Base-by-base conservation (phyloP, 2,888 invertebrate genomes). In the Oeneis ivallda region DNA sequence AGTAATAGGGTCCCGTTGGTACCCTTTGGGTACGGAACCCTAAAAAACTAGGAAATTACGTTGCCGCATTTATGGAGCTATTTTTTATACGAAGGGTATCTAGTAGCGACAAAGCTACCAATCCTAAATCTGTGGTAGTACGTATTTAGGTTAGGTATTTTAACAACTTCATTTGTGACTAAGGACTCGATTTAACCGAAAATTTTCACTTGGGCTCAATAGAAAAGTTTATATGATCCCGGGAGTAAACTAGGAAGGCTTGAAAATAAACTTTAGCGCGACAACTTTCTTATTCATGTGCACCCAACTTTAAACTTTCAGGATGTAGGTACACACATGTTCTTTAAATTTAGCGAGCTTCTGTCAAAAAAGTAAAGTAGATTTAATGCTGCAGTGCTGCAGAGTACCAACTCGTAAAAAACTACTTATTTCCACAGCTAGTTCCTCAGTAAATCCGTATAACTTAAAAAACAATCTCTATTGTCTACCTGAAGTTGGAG, bases 321-420 rank as follows among this genome's bases (percentile, higher is more conserved):
- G 13, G 1, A 26, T 11, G 34, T 6, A 39, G 6, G 32, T 9
- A 37, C 37, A 9, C 53, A 53, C 37, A 37, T 53, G 53, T 39
- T 17, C 54, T 54, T 54, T 41, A 17, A 54, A 39, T 54, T 15
- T 17, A 56, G 39, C 56, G 13, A 56, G 39, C 41, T 56, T 56
- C 37, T 37, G 10, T 17, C 17, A 54, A 54, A 54, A 54, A 54
- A 32, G 37, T 47, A 15, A 34, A 53, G 34, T 9, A 37, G 53
- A 53, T 53, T 34, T 53, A 39, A 41, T 1, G 6, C 19, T 37
- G 17, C 10, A 15, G 11, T 15, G 17, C 15, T 39, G 17, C 37
- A 11, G 17, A 37, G 53, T 26, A 32, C 13, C 7, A n/a, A 15
- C 54, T 54, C 10, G 37, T 37, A 54, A 54, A 53, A 47, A 54